Conservation (phyloP, 2,888 invertebrate genomes). For the Platerodrilus igneus region DNA sequence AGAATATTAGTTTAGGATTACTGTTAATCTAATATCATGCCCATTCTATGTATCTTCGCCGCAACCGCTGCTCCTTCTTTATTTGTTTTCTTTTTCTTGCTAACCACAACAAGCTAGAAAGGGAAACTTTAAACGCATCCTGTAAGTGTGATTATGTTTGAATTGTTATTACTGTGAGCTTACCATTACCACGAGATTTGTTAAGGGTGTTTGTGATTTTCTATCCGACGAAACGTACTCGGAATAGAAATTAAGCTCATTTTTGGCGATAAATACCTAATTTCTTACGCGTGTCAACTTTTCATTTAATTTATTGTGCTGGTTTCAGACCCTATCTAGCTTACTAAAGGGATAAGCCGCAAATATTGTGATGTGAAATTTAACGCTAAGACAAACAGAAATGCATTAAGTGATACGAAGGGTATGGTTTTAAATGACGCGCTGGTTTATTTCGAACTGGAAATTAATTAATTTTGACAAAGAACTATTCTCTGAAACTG, state of each 20-base stretch:
- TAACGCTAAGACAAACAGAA: not conserved
- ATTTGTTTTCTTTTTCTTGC: slow-evolving; percentile 11
- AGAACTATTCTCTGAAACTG: no score
- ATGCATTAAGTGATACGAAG: no score
- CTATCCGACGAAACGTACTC: slow-evolving; percentile 27
- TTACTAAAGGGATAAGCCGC: no score
- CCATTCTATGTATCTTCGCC: slow-evolving; percentile 14
- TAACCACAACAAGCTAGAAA: slow-evolving; percentile 13
- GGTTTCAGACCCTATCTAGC: slow-evolving; percentile 16
- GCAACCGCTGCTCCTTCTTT: no score
- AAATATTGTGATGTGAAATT: no score
- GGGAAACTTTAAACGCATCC: slow-evolving; percentile 12
- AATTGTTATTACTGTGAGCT: slow-evolving; percentile 30
- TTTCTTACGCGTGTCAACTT: slow-evolving; percentile 38
- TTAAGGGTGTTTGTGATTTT: slow-evolving; percentile 22
- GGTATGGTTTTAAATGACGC: no score
- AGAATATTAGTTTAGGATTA: slow-evolving; percentile 44
- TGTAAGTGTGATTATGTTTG: slow-evolving; percentile 20
- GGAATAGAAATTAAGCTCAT: slow-evolving; percentile 43
- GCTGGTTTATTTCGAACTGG: no score
- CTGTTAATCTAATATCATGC: slow-evolving; percentile 41
- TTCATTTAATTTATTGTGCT: slow-evolving; percentile 38
- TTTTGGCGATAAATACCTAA: slow-evolving; percentile 40
- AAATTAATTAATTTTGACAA: no score
- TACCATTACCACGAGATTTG: slow-evolving; percentile 34